Conservation (phyloP, 2,888 invertebrate species). For the Celastrina argiolus region DNA sequence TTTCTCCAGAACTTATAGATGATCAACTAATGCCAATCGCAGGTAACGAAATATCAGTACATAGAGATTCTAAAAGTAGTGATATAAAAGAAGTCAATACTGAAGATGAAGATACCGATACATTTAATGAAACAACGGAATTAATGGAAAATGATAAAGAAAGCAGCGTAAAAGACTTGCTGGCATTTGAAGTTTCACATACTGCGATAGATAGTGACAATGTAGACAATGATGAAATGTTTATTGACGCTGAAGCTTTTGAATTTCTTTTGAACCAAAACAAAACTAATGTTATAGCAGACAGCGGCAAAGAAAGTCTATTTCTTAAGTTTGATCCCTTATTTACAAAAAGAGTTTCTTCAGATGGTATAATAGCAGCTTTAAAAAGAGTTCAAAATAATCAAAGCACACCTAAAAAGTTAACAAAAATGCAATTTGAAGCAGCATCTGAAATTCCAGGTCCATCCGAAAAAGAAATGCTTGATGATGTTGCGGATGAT, state of each 20-base stretch:
- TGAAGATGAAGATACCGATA: constrained; percentile 68
- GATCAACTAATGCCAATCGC: background rate
- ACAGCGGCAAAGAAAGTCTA: constrained; percentile 69
- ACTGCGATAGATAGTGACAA: constrained; percentile 45
- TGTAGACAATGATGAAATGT: constrained; percentile 55
- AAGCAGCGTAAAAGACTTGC: constrained; percentile 46
- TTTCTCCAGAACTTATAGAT: constrained; percentile 3
- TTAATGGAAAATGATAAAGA: constrained; percentile 41
- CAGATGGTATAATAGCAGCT: constrained; percentile 54
- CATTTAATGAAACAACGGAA: constrained; percentile 61
- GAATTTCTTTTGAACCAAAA: constrained; percentile 68
- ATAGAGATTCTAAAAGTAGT: constrained; percentile 36
- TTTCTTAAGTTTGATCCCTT: constrained; percentile 71
- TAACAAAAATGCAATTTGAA: constrained; percentile 27
- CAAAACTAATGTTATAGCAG: constrained; percentile 52
- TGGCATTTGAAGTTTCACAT: constrained; percentile 51
- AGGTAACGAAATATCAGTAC: constrained; percentile 48
- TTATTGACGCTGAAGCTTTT: constrained; percentile 69
- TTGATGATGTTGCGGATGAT: constrained; percentile 50
- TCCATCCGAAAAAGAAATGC: constrained; percentile 41
- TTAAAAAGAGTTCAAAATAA: constrained; percentile 50
- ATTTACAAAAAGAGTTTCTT: constrained; percentile 60
- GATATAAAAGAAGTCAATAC: constrained; percentile 50
- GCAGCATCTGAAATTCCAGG: constrained; percentile 19
- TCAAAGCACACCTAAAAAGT: constrained; percentile 58